A percentile compares a stretch with the other conserved stretches of the same genome.
Conservation (phyloP, 2,888 invertebrate genomes). For the Odontothrips loti region DNA sequence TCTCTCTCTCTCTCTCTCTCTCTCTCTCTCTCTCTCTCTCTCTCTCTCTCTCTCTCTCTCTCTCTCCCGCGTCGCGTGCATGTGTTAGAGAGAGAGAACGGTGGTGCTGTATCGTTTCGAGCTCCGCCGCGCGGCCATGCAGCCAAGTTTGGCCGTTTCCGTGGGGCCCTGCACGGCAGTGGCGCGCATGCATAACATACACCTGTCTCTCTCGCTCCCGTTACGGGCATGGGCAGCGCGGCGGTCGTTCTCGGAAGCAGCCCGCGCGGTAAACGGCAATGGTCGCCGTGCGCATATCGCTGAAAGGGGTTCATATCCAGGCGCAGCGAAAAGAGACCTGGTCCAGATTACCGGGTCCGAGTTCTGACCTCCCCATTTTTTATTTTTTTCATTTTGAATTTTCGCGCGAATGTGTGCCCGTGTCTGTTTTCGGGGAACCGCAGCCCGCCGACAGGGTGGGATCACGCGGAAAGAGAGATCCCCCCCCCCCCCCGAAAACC, state of each 20-base stretch:
- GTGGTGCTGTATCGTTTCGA: no score
- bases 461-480: no score
- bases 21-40: conserved; percentile 14
- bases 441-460: background rate
- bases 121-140: background rate
- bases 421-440: background rate
- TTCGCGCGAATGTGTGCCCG: background rate
- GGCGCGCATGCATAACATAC: background rate
- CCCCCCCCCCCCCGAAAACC: no score
- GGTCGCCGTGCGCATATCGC: no score
- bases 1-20: conserved; percentile 32
- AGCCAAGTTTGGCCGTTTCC: background rate
- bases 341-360: no score
- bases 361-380: background rate
- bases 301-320: no score
- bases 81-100: no score
- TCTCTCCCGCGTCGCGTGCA: conserved; percentile 27
- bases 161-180: background rate
- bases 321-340: background rate
- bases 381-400: background rate
- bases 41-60: conserved; percentile 30
- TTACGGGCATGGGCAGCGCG: background rate
- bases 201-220: background rate
- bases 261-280: no score
- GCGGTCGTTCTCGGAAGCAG: no score